phyloP scores from a whole-genome alignment of 2,113 vertebrate species.

The Salvator merianae region DNA sequence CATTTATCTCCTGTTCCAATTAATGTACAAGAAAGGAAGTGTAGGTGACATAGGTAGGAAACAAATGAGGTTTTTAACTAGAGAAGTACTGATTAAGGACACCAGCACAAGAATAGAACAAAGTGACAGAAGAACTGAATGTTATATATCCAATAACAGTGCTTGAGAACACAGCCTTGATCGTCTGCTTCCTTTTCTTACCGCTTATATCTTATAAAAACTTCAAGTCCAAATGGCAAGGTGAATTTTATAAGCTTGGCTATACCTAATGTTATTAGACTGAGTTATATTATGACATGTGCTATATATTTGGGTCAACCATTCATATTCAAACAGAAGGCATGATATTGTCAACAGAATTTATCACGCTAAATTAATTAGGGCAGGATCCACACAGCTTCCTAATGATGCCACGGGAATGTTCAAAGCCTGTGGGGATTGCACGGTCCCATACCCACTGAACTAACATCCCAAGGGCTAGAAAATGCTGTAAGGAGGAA shows the following conservation, averaged over 20 bases:
- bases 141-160: not conserved
- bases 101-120: not conserved
- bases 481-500: too few species aligned
- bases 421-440: too few species aligned
- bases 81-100: slow-evolving; percentile 10
- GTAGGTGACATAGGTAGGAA: not conserved
- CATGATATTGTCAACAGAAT: not conserved
- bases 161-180: not conserved
- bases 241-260: not conserved
- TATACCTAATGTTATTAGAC: not conserved
- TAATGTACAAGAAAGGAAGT: not conserved
- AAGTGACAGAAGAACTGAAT: not conserved
- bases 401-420: too few species aligned
- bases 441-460: too few species aligned
- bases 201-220: not conserved
- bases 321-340: not conserved
- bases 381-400: not conserved
- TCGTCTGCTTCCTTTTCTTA: not conserved
- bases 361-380: not conserved
- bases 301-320: not conserved
- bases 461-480: too few species aligned
- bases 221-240: not conserved
- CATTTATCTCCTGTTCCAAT: slow-evolving; percentile 29
- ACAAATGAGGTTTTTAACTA: not conserved
- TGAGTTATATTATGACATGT: not conserved